These are phyloP conservation scores for Acronicta psi DNA, from an alignment of 2,888 invertebrate species.

Conservation along the genomic window DNA sequence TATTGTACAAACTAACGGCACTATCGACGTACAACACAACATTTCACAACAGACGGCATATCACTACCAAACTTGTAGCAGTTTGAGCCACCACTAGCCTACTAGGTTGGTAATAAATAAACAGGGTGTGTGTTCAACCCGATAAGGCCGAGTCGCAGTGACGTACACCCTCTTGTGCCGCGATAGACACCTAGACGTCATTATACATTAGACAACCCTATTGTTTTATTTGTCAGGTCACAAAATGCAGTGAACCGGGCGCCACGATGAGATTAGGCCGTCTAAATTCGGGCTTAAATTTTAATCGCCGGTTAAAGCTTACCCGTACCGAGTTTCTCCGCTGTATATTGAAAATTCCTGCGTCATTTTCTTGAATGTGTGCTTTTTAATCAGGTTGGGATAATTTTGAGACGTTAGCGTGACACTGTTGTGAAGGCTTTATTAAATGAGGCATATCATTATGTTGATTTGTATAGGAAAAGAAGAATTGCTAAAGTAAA, in stretches of 20 bases:
- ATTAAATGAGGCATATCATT: conserved; percentile 2
- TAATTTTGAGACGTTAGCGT: conserved; percentile 59
- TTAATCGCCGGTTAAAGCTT: conserved; percentile 80
- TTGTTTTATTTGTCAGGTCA: conserved; percentile 74
- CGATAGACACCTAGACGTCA: conserved; percentile 68
- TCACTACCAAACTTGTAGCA: conserved; percentile 63
- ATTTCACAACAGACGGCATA: conserved; percentile 58
- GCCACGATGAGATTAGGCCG: conserved; percentile 81
- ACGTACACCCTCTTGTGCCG: conserved; percentile 58
- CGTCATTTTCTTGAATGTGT: conserved; percentile 76
- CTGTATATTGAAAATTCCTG: conserved; percentile 76
- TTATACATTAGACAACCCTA: conserved; percentile 74
- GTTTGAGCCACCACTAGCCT: conserved; percentile 66
- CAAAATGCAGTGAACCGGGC: conserved; percentile 81
- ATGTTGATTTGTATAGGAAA: conserved; percentile 13
- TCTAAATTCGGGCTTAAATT: conserved; percentile 85
- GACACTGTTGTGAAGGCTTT: conserved; percentile 31
- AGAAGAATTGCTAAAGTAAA: conserved; percentile 48
- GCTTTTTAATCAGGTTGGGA: conserved; percentile 66
- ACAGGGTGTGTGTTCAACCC: conserved; percentile 82
- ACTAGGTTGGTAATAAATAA: conserved; percentile 83
- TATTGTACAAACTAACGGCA: conserved; percentile 31
- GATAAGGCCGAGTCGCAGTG: conserved; percentile 79
- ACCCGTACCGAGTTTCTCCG: conserved; percentile 71
- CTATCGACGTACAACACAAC: conserved; percentile 46